These are phyloP conservation scores for Chloebia gouldiae DNA, from an alignment of 2,113 vertebrate species.

Conservation along the genomic window DNA sequence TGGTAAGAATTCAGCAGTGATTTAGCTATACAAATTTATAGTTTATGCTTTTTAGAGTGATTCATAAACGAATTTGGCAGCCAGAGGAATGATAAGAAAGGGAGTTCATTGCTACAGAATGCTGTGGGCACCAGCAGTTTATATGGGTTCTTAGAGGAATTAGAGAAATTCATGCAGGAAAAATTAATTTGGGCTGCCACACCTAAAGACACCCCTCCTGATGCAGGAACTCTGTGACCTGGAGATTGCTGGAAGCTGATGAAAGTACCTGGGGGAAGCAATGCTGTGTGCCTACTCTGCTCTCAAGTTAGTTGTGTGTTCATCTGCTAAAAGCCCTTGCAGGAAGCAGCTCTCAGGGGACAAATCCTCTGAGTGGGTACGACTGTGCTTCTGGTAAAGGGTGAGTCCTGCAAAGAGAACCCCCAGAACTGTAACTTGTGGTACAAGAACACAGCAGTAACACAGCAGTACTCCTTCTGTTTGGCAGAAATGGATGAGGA, in stretches of 20 bases:
- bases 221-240: not conserved
- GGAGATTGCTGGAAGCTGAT: not conserved
- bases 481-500: not conserved
- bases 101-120: not conserved
- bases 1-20: not conserved
- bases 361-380: rapidly evolving
- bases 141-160: not conserved
- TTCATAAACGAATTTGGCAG: not conserved
- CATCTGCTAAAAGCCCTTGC: not conserved
- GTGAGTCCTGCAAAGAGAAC: not conserved
- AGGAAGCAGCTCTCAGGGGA: not conserved
- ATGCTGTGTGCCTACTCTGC: not conserved
- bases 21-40: not conserved
- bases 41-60: not conserved
- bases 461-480: not conserved
- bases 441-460: not conserved
- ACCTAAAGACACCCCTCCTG: not conserved
- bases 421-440: not conserved
- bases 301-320: not conserved
- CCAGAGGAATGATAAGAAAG: not conserved
- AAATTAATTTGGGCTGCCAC: not conserved
- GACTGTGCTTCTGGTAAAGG: rapidly evolving
- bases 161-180: not conserved
- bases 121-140: not conserved
- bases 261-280: not conserved